Evolutionary conservation across 2,888 invertebrate species (phyloP), one percentile per base, ranked within the genome.

Genomic region (Dyspetes luteomarginatus): DNA sequence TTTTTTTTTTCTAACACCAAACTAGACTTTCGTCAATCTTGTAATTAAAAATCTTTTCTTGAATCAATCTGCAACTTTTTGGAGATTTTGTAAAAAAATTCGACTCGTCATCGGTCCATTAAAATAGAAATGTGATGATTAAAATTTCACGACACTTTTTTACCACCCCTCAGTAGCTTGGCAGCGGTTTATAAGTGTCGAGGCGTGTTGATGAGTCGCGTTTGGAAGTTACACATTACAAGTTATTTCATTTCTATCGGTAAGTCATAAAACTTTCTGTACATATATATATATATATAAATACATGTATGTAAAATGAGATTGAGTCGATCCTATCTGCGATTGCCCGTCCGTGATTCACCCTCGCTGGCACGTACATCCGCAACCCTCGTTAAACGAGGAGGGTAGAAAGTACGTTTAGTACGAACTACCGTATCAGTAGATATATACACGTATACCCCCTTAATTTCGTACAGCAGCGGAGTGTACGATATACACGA

Each of bases 301-400:
- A 48, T 2, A 19, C 17, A 48, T 17, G 48, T 17, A 19, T 19
- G 48, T 65, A 9, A 15, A 30, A 76, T 55, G 30, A 68, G 43
- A 64, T 65, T 48, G 71, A 41, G 71, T 26, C 43, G 77, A 48
- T 41, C 45, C 26, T 56, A 52, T 36, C 52, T 71, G 19, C 56
- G 65, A 77, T 71, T 64, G 65, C 56, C 64, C 36, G 30, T 62
- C 22, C 36, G 55, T 43, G 48, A 62, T 64, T 69, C 48, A 48
- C 55, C 43, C 71, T 71, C 41, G 3, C 41, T 50, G 28, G 19
- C 52, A 69, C 58, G 43, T 64, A 45, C 19, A 64, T 30, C 22
- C 45, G 26, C 45, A 36, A 56, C 48, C 69, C 64, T 77, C 48
- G 75, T 60, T 77, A 45, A 56, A 56, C 64, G 45, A 26, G 15